phyloP scores from a whole-genome alignment of 2,113 vertebrate genomes.

The Sterna hirundo region DNA sequence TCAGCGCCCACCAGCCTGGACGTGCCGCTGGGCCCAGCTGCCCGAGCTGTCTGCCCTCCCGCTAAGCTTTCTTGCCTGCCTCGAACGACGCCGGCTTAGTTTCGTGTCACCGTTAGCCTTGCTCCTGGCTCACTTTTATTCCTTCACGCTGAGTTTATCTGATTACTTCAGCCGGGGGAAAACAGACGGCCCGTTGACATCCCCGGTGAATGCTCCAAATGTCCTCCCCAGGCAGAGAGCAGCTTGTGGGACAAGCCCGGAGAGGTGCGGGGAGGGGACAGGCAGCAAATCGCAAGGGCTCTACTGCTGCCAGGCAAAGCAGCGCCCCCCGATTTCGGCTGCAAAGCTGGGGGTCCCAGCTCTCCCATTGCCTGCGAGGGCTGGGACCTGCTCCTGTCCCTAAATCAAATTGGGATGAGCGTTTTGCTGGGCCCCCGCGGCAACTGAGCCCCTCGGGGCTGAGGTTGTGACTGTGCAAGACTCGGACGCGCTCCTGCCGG shows the following conservation, averaged over 20 bases:
- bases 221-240: not conserved
- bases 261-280: too few species aligned
- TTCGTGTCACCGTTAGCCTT: not conserved
- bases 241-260: not conserved
- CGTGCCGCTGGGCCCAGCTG: not conserved
- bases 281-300: not conserved
- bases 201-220: not conserved
- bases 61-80: not conserved
- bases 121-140: constrained; percentile 14
- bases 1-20: not conserved
- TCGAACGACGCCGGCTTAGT: not conserved
- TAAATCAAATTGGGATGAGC: not conserved
- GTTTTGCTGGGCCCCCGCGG: not conserved
- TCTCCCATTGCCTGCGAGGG: not conserved
- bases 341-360: not conserved
- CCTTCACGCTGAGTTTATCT: constrained; percentile 53
- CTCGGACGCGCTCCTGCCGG: not conserved
- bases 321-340: rapidly evolving
- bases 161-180: not conserved
- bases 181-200: constrained; percentile 17
- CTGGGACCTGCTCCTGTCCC: not conserved
- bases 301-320: not conserved
- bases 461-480: not conserved
- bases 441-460: not conserved
- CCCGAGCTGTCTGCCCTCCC: not conserved